phyloP scores from a whole-genome alignment of 2,797 vertebrate genomes.

The Rousettus madagascariensis region DNA sequence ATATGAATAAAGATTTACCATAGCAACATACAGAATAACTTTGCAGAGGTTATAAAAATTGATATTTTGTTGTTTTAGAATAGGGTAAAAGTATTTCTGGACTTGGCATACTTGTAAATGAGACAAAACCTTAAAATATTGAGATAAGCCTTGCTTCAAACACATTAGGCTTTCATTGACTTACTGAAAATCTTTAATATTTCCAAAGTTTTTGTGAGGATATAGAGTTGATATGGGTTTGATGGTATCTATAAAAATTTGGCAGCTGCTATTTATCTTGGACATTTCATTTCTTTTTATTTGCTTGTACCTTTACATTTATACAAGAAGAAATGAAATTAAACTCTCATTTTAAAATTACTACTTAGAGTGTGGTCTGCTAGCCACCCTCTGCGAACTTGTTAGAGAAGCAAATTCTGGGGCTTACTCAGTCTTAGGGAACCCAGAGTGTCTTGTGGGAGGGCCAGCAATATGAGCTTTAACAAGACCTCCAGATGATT shows the following conservation, averaged over 20 bases:
- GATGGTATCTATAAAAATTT: background rate
- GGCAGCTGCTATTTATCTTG: background rate
- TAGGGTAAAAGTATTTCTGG: conserved; percentile 21
- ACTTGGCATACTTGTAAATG: background rate
- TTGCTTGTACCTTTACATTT: conserved; percentile 3
- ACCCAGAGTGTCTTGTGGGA: background rate
- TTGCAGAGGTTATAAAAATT: background rate
- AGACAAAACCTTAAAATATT: background rate
- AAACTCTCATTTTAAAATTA: background rate
- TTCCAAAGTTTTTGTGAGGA: background rate
- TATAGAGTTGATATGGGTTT: background rate
- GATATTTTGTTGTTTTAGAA: background rate
- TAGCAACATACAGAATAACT: background rate
- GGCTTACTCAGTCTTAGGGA: background rate
- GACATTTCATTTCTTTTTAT: background rate
- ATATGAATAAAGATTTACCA: background rate
- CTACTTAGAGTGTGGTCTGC: background rate
- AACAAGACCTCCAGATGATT: background rate
- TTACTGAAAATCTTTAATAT: background rate
- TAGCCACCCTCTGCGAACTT: background rate
- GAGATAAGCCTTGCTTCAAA: background rate
- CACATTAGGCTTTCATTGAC: background rate
- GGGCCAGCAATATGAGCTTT: background rate
- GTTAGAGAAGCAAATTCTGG: background rate
- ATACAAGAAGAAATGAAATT: background rate